A percentile compares a stretch with the other conserved stretches of the same genome.
Evolutionary conservation across 2,113 vertebrate genomes (phyloP).

Genomic region (Anguilla rostrata): DNA sequence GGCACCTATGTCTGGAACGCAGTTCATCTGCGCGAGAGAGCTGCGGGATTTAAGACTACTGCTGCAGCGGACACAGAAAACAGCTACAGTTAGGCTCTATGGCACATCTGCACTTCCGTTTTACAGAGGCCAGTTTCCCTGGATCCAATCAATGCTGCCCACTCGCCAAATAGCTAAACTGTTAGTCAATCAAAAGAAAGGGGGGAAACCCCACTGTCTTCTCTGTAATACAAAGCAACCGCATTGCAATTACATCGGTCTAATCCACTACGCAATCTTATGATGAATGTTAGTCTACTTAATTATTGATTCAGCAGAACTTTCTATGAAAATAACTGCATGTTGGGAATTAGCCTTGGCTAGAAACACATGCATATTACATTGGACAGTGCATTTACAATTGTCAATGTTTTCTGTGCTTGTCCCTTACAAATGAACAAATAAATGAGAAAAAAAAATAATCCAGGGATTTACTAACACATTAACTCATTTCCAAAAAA

Average conservation of each 20-base stretch:
- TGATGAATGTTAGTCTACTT: background rate
- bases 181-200: background rate
- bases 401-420: too few relatives aligned
- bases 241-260: background rate
- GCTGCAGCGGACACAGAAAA: conserved; percentile 40
- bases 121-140: too few relatives aligned
- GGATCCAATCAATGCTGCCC: background rate
- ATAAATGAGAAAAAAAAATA: too few relatives aligned
- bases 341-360: too few relatives aligned
- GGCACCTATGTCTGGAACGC: conserved; percentile 66
- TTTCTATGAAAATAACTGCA: too few relatives aligned
- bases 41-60: conserved; percentile 44
- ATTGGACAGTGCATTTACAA: too few relatives aligned
- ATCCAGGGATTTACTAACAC: too few relatives aligned
- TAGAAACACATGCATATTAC: too few relatives aligned
- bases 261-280: background rate
- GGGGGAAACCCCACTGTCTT: background rate
- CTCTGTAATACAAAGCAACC: background rate
- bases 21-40: conserved; percentile 59
- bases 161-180: background rate
- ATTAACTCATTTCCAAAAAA: too few relatives aligned
- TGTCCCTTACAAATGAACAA: too few relatives aligned
- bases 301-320: too few relatives aligned
- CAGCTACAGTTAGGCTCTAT: conserved; percentile 12
- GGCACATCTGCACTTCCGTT: background rate